These are phyloP conservation scores for Aramus guarauna DNA, from an alignment of 2,113 vertebrate species.

Conservation along the genomic window DNA sequence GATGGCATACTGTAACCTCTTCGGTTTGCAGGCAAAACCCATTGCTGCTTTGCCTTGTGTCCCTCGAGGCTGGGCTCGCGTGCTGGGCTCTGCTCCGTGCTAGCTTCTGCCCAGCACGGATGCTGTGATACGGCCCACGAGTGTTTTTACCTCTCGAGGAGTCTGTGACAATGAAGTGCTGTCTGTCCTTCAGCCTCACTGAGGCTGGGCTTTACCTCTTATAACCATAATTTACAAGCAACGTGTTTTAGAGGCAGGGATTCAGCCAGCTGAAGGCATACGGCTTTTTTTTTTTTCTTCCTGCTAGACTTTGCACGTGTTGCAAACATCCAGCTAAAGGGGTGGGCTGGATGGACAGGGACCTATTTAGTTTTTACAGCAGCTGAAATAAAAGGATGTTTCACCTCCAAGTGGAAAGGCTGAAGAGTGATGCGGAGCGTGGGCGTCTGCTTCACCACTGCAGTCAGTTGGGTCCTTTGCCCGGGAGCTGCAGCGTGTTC, in stretches of 20 bases:
- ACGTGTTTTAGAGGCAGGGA: rapidly evolving
- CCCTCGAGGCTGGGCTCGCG: background rate
- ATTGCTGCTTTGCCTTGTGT: background rate
- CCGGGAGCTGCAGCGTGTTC: background rate
- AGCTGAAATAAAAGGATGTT: background rate
- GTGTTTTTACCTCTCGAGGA: background rate
- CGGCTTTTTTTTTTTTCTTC: background rate
- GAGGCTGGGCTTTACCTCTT: background rate
- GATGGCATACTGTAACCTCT: background rate
- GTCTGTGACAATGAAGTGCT: background rate
- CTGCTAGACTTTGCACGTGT: too few species aligned
- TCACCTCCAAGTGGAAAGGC: background rate
- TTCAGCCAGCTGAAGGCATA: background rate
- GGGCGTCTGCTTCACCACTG: rapidly evolving
- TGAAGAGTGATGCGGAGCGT: background rate
- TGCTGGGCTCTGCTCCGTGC: background rate
- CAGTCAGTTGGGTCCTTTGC: background rate
- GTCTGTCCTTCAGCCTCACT: background rate
- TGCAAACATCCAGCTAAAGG: background rate
- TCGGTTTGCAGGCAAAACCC: background rate
- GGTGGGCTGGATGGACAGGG: background rate
- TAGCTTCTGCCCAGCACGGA: rapidly evolving
- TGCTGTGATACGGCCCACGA: background rate
- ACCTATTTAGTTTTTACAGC: background rate
- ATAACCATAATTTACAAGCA: background rate